Evolutionary conservation across 2,113 vertebrate species (phyloP), one percentile per base, ranked within the genome.

Genomic region (Tachysurus fulvidraco): DNA sequence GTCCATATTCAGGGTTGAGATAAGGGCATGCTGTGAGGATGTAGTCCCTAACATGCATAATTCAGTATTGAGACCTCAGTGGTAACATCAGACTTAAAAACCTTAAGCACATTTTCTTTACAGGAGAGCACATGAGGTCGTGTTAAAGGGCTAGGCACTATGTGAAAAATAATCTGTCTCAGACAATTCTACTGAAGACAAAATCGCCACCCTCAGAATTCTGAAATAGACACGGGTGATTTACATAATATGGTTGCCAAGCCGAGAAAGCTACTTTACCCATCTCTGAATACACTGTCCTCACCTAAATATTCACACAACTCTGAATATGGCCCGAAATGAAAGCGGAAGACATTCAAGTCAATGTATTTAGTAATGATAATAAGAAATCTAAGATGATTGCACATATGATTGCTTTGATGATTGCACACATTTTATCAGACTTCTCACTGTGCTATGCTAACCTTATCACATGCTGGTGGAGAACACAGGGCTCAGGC

Each of bases 401-500:
- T 36, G 36, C 36, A 36, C 36, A 36, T 36, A 36, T 36, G 36
- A 36, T 36, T 17, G 7, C 64, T 52, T 69, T 83, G 62, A 65
- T 65, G 62, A 65, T 65, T 65, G 62, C 62, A 65, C 25, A 67
- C 41, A 50, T 41, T 71, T 71, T 52, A 57, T 55, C 81, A 83
- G 81, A 23, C 41, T 8, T 0, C 23, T 52, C 13, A 30, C 67
- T 82, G 59, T 60, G 60, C 28, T 71, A 8, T 67, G 62, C 62
- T 67, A 62, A 67, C 81, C 14, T 65, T 83, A 65, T 67, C 52
- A 14, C 52, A 57, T 83, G 25, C 62, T 55, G 5, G 46, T 83
- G 46, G 14, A 5, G 28, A 69, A 41, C 65, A 36, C 19, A 30
- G 6, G 41, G 36, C 50, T 71, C 65, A 67, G 65, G 28, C n/a